phyloP scores from a whole-genome alignment of 2,888 invertebrate species.

The Himalopsyche anomala region DNA sequence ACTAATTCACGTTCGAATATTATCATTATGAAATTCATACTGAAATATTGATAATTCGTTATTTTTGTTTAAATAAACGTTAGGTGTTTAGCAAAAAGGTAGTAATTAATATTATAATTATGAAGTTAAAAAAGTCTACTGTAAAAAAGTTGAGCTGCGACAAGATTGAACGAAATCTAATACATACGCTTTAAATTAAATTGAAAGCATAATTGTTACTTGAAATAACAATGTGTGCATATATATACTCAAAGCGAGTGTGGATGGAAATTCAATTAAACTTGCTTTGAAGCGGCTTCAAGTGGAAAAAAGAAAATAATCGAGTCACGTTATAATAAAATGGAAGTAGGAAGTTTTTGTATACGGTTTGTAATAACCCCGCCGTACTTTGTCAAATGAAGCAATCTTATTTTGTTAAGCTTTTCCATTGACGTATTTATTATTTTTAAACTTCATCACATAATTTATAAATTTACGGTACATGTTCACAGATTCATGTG shows the following conservation, averaged over 20 bases:
- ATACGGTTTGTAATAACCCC: neutral
- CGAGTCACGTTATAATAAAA: neutral
- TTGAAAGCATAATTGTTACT: neutral
- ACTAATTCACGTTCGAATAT: too few relatives aligned
- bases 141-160: neutral
- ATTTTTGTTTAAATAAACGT: too few relatives aligned
- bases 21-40: too few relatives aligned
- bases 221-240: neutral
- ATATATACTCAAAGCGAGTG: neutral
- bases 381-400: slow-evolving; percentile 7
- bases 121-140: neutral
- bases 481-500: neutral
- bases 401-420: neutral
- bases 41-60: too few relatives aligned
- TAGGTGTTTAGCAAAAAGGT: too few relatives aligned
- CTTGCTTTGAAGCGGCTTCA: slow-evolving; percentile 12
- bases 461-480: neutral
- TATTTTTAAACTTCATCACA: neutral
- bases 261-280: neutral
- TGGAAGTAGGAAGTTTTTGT: neutral
- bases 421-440: neutral
- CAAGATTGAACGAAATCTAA: neutral
- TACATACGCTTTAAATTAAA: neutral
- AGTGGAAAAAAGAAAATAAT: slow-evolving; percentile 19
- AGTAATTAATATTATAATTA: too few relatives aligned